Evolutionary conservation across 2,888 invertebrate species (phyloP), one percentile per base, ranked within the genome.

Genomic region (Erebia ligea): DNA sequence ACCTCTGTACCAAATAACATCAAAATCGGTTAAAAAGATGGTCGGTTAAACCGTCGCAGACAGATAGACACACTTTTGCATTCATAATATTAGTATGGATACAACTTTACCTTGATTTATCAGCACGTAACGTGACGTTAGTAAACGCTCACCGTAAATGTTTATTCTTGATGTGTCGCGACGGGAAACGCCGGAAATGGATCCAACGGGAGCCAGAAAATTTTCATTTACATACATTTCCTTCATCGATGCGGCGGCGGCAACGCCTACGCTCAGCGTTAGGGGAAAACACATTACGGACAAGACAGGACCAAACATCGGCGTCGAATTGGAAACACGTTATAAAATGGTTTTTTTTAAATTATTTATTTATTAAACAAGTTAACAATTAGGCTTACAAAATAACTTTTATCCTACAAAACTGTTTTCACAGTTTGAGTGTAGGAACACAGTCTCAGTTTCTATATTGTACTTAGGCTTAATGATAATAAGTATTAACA

Each of bases 171-270:
- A 76, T 74, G 78, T 77, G 74, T 77, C 76, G 70, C 76, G 75
- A 73, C 76, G 75, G 77, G 76, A 81, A 77, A 79, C 75, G 76
- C 74, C 78, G 82, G 82, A 84, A 84, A 83, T 81, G 78, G 79
- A 81, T 83, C 79, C 80, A 79, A 78, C 76, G 80, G 79, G 75
- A 76, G 78, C 79, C 82, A 81, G 84, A 86, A 83, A 81, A 84
- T 84, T 83, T 81, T 81, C 82, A 84, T 87, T 86, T 84, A 80
- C 86, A 82, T 84, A 81, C 80, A 80, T 77, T 76, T 77, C 72
- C 77, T 70, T 45, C 70, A 68, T 67, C 69, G 72, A 40, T 61
- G 67, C 61, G 68, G 63, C 66, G 57, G 61, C 34, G 56, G 34
- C 6, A 8, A 21, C 65, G 66, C 63, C 69, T 62, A 62, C 69